Conservation (phyloP, 1,140 invertebrate genomes). For the Zaprionus ghesquierei region DNA sequence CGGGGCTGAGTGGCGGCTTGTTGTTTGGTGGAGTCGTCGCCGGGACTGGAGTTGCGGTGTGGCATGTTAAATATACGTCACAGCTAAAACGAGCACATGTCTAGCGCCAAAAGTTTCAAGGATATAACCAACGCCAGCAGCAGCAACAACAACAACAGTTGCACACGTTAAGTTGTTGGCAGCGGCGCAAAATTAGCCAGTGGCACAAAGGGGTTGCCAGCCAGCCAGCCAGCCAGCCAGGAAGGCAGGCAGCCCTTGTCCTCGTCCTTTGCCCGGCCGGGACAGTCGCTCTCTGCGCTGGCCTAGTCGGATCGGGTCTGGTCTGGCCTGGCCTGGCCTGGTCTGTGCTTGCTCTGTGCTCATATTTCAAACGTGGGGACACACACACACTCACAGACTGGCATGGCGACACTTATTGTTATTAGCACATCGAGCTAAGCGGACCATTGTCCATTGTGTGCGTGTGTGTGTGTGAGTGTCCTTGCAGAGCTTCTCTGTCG, state of each 20-base stretch:
- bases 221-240: background rate
- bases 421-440: constrained; percentile 67
- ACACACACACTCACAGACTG: constrained; percentile 26
- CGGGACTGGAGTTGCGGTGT: constrained; percentile 67
- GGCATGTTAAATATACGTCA: constrained; percentile 79
- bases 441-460: constrained; percentile 14
- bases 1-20: background rate
- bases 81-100: constrained; percentile 73
- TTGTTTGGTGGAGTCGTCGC: constrained; percentile 16
- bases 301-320: constrained; percentile 4
- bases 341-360: constrained; percentile 28
- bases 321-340: background rate
- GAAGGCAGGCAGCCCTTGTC: background rate
- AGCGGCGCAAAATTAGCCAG: constrained; percentile 56
- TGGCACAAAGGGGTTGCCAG: constrained; percentile 45
- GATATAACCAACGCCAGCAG: constrained; percentile 61
- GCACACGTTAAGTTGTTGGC: constrained; percentile 64
- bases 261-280: constrained; percentile 1
- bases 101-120: constrained; percentile 75
- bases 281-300: background rate
- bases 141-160: constrained; percentile 15
- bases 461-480: background rate
- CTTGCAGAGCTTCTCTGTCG: background rate
- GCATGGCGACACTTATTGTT: constrained; percentile 77
- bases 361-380: constrained; percentile 71